phyloP scores from a whole-genome alignment of 2,797 vertebrate species.

The Takifugu ocellatus region DNA sequence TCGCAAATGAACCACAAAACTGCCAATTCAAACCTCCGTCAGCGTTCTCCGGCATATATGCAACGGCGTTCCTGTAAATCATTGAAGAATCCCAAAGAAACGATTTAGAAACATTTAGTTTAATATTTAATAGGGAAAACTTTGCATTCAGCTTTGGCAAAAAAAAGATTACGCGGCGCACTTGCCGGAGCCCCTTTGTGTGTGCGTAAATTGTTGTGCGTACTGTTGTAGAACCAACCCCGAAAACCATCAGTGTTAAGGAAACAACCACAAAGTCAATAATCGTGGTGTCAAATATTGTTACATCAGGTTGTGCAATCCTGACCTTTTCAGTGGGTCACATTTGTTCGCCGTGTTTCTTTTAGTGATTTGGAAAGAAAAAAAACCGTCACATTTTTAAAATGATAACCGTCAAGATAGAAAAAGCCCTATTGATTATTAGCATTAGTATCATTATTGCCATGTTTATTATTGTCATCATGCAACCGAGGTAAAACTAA shows the following conservation, averaged over 20 bases:
- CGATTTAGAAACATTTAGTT: no score
- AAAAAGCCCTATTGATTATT: not conserved
- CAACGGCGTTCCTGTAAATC: constrained; percentile 5
- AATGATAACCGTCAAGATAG: constrained; percentile 5
- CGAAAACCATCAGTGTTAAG: not conserved
- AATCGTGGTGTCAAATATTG: no score
- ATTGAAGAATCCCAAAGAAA: no score
- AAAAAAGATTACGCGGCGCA: no score
- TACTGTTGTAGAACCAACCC: not conserved
- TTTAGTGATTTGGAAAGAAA: not conserved
- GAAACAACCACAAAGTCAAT: not conserved
- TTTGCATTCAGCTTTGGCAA: no score
- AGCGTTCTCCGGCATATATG: no score
- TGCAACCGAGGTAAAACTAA: constrained; percentile 46
- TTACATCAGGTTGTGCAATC: not conserved
- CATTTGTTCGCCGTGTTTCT: constrained; percentile 4
- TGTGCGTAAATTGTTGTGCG: not conserved
- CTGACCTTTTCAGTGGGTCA: not conserved
- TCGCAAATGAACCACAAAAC: not conserved
- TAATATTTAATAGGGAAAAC: no score
- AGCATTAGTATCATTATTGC: no score
- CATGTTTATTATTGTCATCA: not conserved
- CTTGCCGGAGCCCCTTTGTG: no score
- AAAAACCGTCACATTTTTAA: not conserved
- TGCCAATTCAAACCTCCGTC: not conserved